Percentiles rank a stretch among this genome's conserved stretches.
These are phyloP conservation scores for Acrocephalus kingi DNA, from an alignment of 2,113 vertebrate genomes.

Conservation along the genomic window DNA sequence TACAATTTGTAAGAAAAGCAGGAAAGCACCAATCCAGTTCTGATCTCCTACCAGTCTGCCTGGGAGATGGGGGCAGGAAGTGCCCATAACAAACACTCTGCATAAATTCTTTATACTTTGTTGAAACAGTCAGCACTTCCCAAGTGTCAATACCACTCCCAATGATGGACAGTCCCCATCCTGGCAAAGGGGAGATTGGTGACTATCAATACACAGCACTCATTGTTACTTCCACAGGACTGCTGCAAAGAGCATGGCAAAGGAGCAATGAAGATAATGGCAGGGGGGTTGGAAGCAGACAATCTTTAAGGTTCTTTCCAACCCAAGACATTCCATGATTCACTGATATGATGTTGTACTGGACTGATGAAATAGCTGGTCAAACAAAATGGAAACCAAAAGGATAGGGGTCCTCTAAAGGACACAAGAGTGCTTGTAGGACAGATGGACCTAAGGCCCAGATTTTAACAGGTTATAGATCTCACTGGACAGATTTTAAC, in stretches of 20 bases:
- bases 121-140: background rate
- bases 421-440: background rate
- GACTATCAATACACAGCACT: background rate
- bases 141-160: background rate
- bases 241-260: background rate
- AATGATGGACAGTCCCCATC: accelerated
- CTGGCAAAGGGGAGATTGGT: background rate
- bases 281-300: background rate
- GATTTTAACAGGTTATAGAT: background rate
- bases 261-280: background rate
- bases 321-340: background rate
- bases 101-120: background rate
- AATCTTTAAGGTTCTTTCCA: background rate
- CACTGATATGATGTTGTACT: background rate
- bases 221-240: background rate
- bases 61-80: background rate
- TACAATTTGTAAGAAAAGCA: background rate
- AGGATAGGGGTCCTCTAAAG: background rate
- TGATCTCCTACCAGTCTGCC: background rate
- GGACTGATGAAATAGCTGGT: background rate
- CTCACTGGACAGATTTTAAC: background rate
- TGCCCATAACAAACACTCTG: background rate
- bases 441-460: background rate
- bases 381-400: background rate
- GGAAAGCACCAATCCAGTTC: background rate